A percentile compares a stretch with the other conserved stretches of the same genome.
These are phyloP conservation scores for Characodon lateralis DNA, from an alignment of 2,797 vertebrate genomes.

Conservation along the genomic window DNA sequence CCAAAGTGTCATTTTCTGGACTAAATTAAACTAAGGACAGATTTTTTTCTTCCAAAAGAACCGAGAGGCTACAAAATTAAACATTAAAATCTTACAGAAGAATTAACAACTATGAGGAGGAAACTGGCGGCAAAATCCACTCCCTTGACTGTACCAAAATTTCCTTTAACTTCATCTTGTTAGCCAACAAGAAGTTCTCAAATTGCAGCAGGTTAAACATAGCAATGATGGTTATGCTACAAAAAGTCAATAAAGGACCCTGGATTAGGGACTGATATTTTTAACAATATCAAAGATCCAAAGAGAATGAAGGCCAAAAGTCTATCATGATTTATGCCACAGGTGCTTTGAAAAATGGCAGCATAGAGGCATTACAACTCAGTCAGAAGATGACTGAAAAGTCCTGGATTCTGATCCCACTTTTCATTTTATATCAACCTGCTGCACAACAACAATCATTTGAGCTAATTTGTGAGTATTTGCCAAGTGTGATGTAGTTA, in stretches of 20 bases:
- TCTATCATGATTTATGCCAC: background rate
- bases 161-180: background rate
- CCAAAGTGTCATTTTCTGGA: background rate
- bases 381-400: background rate
- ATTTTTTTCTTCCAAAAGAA: background rate
- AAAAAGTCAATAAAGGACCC: background rate
- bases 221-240: background rate
- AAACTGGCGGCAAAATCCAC: background rate
- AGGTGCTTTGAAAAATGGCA: conserved; percentile 24
- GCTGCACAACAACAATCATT: conserved; percentile 30
- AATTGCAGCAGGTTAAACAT: background rate
- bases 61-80: background rate
- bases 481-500: conserved; percentile 45
- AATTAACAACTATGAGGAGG: background rate
- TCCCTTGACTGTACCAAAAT: background rate
- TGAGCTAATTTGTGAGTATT: conserved; percentile 54
- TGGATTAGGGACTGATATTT: background rate
- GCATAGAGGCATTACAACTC: conserved; percentile 2
- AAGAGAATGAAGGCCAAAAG: background rate
- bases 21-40: background rate
- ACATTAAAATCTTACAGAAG: background rate
- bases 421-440: conserved; percentile 9
- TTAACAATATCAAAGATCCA: background rate
- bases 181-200: background rate
- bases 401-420: background rate